Evolutionary conservation across 2,113 vertebrate species (phyloP).

Genomic region (Pseudorectes ferrugineus): DNA sequence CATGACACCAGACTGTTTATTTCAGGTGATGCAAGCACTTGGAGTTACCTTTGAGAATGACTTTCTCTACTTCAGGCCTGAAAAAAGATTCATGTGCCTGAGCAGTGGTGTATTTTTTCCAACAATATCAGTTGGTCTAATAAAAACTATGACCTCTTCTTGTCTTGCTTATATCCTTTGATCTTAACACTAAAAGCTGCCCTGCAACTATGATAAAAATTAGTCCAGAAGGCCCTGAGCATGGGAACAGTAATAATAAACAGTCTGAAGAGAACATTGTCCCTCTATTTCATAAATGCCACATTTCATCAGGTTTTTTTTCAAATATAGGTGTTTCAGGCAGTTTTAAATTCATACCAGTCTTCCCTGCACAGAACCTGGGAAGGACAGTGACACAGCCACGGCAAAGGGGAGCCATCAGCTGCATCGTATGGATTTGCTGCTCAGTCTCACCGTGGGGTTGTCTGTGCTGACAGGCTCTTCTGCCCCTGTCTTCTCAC

Average conservation of each 20-base stretch:
- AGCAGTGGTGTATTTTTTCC: neutral
- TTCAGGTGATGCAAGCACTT: neutral
- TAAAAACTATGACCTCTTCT: neutral
- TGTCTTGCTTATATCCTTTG: neutral
- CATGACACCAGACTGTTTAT: neutral
- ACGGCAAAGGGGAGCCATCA: fast-evolving
- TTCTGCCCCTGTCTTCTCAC: neutral
- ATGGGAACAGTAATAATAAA: neutral
- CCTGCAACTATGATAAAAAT: neutral
- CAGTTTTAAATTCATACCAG: neutral
- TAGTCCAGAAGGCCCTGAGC: neutral
- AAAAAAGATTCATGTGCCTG: neutral
- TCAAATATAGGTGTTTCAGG: neutral
- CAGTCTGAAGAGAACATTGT: neutral
- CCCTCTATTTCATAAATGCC: neutral
- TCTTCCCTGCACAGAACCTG: neutral
- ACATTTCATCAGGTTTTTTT: neutral
- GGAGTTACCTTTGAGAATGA: neutral
- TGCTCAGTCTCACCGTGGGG: neutral
- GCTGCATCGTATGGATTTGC: fast-evolving
- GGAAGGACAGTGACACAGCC: neutral
- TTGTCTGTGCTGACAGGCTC: neutral
- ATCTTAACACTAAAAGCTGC: neutral
- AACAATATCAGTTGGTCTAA: neutral
- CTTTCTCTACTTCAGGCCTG: neutral